These are phyloP conservation scores for Cloeon dipterum DNA, from an alignment of 2,888 invertebrate genomes.

Conservation along the genomic window DNA sequence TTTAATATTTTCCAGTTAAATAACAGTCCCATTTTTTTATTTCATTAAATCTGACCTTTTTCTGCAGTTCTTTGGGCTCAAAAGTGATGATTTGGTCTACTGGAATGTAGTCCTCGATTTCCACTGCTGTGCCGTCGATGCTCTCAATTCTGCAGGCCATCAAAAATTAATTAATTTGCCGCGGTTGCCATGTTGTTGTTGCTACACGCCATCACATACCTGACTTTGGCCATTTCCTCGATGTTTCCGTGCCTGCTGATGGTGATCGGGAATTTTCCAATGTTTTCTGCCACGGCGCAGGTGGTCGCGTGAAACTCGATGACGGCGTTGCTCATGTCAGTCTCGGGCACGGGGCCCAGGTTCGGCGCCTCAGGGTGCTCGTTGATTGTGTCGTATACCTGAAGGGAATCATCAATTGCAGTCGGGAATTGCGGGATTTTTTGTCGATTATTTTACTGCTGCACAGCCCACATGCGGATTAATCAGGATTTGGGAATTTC, in stretches of 20 bases:
- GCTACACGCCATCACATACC: slow-evolving; percentile 13
- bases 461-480: too few species aligned
- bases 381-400: slow-evolving; percentile 21
- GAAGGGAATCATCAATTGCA: too few species aligned
- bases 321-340: slow-evolving; percentile 18
- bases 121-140: slow-evolving; percentile 30
- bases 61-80: slow-evolving; percentile 22
- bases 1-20: too few species aligned
- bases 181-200: background rate
- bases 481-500: too few species aligned
- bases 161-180: slow-evolving; percentile 1
- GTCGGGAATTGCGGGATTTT: too few species aligned
- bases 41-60: too few species aligned
- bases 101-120: slow-evolving; percentile 26
- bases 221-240: slow-evolving; percentile 19
- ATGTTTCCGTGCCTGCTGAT: slow-evolving; percentile 23
- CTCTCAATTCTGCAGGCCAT: slow-evolving; percentile 22
- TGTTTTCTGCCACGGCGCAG: slow-evolving; percentile 26
- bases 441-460: too few species aligned
- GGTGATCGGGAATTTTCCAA: slow-evolving; percentile 20
- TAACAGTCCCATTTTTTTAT: too few species aligned
- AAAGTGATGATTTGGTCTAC: slow-evolving; percentile 25
- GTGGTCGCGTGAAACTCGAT: slow-evolving; percentile 28
- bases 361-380: slow-evolving; percentile 16
- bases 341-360: slow-evolving; percentile 11